phyloP scores from a whole-genome alignment of 1,140 invertebrate genomes.

The Araneus ventricosus region DNA sequence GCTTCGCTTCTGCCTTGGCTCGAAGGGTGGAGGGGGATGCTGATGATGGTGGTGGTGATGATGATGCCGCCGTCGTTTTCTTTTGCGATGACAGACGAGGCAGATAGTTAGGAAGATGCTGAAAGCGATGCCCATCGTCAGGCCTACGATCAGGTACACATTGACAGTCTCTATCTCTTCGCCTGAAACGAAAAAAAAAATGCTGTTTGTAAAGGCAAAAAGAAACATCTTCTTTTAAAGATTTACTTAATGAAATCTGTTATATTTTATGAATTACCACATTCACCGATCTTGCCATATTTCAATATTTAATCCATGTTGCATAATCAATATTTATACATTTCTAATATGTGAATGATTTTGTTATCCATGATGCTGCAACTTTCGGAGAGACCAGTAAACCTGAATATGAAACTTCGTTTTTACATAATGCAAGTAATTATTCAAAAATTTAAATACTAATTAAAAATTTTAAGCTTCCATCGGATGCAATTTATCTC shows the following conservation, averaged over 20 bases:
- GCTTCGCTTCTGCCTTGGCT: conserved; percentile 79
- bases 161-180: conserved; percentile 51
- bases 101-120: conserved; percentile 77
- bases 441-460: too few relatives aligned
- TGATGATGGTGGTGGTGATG: conserved; percentile 54
- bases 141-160: conserved; percentile 76
- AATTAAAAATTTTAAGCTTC: too few relatives aligned
- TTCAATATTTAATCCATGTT: too few relatives aligned
- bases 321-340: too few relatives aligned
- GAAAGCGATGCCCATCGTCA: conserved; percentile 73
- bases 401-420: too few relatives aligned
- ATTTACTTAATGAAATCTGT: not conserved
- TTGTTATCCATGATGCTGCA: too few relatives aligned
- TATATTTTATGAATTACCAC: not conserved
- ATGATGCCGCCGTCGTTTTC: conserved; percentile 79
- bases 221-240: not conserved
- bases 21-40: conserved; percentile 76
- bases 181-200: conserved; percentile 11
- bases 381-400: too few relatives aligned
- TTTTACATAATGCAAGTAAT: too few relatives aligned
- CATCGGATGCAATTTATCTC: too few relatives aligned
- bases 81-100: conserved; percentile 78
- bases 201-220: not conserved
- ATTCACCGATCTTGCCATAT: too few relatives aligned
- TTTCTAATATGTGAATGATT: too few relatives aligned